phyloP scores from a whole-genome alignment of 2,113 vertebrate genomes.

The Dendropsophus ebraccatus region DNA sequence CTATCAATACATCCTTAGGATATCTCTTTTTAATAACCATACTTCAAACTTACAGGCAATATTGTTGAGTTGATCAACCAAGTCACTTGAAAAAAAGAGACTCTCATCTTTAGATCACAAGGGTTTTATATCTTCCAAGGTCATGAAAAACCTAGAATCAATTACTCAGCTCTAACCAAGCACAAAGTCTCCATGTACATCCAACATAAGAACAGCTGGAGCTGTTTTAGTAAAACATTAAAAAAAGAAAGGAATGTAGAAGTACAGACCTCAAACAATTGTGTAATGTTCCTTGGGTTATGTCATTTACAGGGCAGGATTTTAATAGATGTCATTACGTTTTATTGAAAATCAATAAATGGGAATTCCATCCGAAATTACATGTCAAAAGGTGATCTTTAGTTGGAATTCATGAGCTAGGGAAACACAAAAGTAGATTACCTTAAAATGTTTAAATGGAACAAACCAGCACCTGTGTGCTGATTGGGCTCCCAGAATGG shows the following conservation, averaged over 20 bases:
- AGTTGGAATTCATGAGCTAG: too few relatives aligned
- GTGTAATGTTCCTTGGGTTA: neutral
- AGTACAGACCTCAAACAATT: neutral
- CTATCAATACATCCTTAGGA: neutral
- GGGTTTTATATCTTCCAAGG: neutral
- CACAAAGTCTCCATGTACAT: neutral
- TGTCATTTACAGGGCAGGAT: neutral
- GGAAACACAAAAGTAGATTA: neutral
- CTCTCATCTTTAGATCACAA: neutral
- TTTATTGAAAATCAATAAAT: neutral
- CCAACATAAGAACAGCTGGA: neutral
- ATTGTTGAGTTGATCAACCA: neutral
- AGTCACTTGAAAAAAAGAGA: neutral
- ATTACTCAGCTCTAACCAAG: neutral
- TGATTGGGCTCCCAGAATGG: too few relatives aligned
- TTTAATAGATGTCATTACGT: neutral
- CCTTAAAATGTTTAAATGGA: too few relatives aligned
- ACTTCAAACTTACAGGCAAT: neutral
- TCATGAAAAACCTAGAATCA: neutral
- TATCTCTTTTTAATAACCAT: neutral
- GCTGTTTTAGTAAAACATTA: neutral
- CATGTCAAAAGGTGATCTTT: too few relatives aligned
- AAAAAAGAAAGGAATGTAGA: neutral
- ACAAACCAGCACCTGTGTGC: too few relatives aligned
- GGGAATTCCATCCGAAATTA: neutral